These are phyloP conservation scores for Phoebastria nigripes DNA, from an alignment of 2,797 vertebrate genomes.

Conservation along the genomic window DNA sequence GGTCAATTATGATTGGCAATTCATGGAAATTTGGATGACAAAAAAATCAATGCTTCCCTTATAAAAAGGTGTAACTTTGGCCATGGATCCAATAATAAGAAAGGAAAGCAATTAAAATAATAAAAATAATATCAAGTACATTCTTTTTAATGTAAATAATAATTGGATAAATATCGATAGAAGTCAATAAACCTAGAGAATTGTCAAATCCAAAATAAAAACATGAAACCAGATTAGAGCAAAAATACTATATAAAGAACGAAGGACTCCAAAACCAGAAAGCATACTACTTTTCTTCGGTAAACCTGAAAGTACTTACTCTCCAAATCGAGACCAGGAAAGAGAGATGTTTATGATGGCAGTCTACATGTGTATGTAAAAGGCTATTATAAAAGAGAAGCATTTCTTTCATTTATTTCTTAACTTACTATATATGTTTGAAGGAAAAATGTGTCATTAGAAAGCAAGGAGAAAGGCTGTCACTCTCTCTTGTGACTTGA, in stretches of 20 bases:
- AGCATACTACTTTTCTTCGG: background rate
- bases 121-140: background rate
- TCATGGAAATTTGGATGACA: background rate
- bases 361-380: background rate
- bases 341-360: background rate
- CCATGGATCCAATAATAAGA: background rate
- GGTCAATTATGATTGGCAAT: background rate
- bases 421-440: background rate
- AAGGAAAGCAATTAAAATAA: background rate
- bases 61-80: background rate
- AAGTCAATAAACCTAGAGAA: background rate
- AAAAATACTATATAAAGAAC: background rate
- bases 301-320: background rate
- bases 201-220: background rate
- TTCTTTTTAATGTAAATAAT: background rate
- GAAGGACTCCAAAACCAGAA: background rate
- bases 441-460: background rate
- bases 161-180: background rate
- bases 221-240: background rate
- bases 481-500: background rate
- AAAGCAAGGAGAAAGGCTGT: background rate
- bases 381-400: background rate
- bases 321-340: background rate
- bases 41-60: background rate
- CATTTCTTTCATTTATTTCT: background rate